phyloP scores from a whole-genome alignment of 2,797 vertebrate species.

The Crypturellus tataupa region DNA sequence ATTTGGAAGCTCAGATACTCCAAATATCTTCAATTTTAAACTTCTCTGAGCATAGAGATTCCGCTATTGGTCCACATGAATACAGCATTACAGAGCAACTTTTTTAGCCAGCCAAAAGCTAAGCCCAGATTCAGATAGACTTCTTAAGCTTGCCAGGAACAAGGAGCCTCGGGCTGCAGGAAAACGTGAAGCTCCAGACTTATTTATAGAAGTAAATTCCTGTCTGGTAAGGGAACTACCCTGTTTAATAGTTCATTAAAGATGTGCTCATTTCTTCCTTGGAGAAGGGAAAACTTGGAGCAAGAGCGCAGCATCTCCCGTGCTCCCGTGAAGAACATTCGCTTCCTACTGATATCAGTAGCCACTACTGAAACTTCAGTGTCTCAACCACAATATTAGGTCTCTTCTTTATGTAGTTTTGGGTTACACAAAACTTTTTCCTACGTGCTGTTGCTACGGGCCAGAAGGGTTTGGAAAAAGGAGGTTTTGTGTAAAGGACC shows the following conservation, averaged over 20 bases:
- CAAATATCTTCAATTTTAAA: background rate
- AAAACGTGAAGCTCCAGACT: background rate
- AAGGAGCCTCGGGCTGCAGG: background rate
- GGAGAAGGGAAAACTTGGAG: background rate
- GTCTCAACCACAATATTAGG: background rate
- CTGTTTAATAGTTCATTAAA: background rate
- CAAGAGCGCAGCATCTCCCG: background rate
- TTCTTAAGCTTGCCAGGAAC: background rate
- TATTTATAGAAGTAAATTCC: accelerated
- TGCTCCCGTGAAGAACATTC: background rate
- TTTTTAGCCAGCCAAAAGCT: background rate
- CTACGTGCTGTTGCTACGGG: background rate
- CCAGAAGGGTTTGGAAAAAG: background rate
- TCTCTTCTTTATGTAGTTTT: background rate
- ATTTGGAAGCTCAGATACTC: background rate
- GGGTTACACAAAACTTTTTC: background rate
- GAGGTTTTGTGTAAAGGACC: background rate
- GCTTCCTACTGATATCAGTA: background rate
- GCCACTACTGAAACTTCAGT: background rate
- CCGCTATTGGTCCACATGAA: background rate
- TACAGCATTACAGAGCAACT: background rate
- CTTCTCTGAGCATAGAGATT: background rate
- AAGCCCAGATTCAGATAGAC: background rate
- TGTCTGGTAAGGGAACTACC: background rate
- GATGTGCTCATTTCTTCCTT: background rate